A percentile compares a stretch with the other conserved stretches of the same genome.
phyloP scores from a whole-genome alignment of 2,888 invertebrate species.

The Andrena flavipes region DNA sequence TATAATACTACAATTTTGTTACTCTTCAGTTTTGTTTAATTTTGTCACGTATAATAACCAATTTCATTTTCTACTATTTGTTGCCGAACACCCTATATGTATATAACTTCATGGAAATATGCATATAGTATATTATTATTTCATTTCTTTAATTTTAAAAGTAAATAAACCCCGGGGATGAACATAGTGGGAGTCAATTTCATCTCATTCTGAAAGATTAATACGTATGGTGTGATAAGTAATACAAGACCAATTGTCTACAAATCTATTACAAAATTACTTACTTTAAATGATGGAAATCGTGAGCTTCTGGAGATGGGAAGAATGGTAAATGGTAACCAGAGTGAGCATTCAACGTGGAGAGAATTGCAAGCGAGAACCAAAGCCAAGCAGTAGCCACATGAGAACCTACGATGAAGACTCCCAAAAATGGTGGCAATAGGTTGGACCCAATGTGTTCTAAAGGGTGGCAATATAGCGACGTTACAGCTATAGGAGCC shows the following conservation, averaged over 20 bases:
- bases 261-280: slow-evolving; percentile 68
- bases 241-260: neutral
- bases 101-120: no score
- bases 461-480: slow-evolving; percentile 92
- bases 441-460: slow-evolving; percentile 92
- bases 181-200: neutral
- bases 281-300: slow-evolving; percentile 94
- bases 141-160: neutral
- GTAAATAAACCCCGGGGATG: neutral
- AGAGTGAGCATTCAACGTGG: slow-evolving; percentile 93
- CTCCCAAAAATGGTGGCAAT: slow-evolving; percentile 91
- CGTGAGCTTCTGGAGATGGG: slow-evolving; percentile 94
- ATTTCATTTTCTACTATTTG: no score
- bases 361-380: slow-evolving; percentile 91
- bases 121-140: no score
- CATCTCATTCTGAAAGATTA: neutral
- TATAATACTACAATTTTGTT: no score
- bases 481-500: slow-evolving; percentile 93
- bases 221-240: neutral
- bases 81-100: no score
- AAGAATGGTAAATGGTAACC: slow-evolving; percentile 95
- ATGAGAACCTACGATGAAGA: slow-evolving; percentile 90
- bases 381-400: slow-evolving; percentile 92
- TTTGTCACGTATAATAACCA: no score
- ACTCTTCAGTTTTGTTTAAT: no score